These are phyloP conservation scores for Netelia melanura DNA, from an alignment of 2,888 invertebrate species.

Conservation along the genomic window DNA sequence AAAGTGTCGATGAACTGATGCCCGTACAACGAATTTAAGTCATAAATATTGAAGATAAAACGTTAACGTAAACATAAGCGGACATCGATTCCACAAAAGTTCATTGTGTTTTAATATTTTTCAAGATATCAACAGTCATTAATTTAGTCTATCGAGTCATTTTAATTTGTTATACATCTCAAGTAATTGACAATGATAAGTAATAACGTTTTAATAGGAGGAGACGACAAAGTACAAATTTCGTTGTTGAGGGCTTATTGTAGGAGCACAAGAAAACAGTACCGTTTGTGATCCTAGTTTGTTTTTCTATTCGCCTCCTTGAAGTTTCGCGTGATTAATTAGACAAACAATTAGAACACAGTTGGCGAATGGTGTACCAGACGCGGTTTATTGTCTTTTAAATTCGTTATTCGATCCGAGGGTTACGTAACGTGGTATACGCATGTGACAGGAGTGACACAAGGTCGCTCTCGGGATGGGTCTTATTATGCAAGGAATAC, in stretches of 20 bases:
- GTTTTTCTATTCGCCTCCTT: slow-evolving; percentile 11
- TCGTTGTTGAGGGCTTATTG: not conserved
- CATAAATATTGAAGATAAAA: too few relatives aligned
- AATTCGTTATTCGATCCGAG: slow-evolving; percentile 31
- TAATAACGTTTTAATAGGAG: too few relatives aligned
- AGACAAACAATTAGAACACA: slow-evolving; percentile 34
- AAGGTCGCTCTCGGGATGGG: slow-evolving; percentile 55
- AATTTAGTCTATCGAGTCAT: too few relatives aligned
- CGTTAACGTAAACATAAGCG: too few relatives aligned
- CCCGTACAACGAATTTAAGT: not conserved
- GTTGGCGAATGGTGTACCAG: slow-evolving; percentile 32
- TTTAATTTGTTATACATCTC: too few relatives aligned
- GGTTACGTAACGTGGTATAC: slow-evolving; percentile 62
- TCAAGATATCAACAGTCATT: too few relatives aligned
- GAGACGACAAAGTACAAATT: not conserved
- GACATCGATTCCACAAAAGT: too few relatives aligned
- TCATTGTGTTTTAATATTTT: too few relatives aligned
- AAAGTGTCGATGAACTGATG: not conserved
- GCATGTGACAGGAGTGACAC: slow-evolving; percentile 67
- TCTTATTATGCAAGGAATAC: slow-evolving; percentile 37
- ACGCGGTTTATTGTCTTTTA: slow-evolving; percentile 58
- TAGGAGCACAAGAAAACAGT: not conserved
- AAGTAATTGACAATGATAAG: too few relatives aligned
- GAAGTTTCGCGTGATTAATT: slow-evolving; percentile 15
- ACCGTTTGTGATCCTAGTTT: not conserved